phyloP scores from a whole-genome alignment of 2,797 vertebrate species.

The Knipowitschia caucasica region DNA sequence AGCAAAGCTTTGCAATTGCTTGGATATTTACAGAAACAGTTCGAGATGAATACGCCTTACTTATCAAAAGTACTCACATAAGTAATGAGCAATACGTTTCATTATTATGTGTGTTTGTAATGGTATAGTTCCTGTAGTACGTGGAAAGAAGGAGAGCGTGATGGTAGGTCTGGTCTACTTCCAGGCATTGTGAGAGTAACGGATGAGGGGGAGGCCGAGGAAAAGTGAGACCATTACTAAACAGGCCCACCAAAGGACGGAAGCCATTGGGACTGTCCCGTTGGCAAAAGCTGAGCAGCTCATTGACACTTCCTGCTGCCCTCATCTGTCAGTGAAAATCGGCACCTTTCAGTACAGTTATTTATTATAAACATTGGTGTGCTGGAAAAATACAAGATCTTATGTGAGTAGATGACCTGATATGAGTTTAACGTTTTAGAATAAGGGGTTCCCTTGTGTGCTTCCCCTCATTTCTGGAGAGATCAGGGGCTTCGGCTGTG shows the following conservation, averaged over 20 bases:
- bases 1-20: too few relatives aligned
- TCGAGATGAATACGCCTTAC: too few relatives aligned
- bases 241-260: conserved; percentile 76
- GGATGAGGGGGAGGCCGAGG: conserved; percentile 75
- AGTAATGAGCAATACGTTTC: too few relatives aligned
- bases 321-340: conserved; percentile 34
- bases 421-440: not conserved
- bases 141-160: conserved; percentile 70
- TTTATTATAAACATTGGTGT: conserved; percentile 12
- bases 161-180: conserved; percentile 79
- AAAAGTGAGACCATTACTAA: conserved; percentile 84
- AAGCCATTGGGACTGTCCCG: conserved; percentile 72
- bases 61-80: too few relatives aligned
- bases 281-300: conserved; percentile 56
- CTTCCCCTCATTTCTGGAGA: conserved; percentile 56
- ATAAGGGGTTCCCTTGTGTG: conserved; percentile 36
- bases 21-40: too few relatives aligned
- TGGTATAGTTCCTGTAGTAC: conserved; percentile 71
- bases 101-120: conserved; percentile 56
- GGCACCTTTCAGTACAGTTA: conserved; percentile 20
- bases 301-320: conserved; percentile 48
- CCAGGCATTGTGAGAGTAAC: conserved; percentile 82
- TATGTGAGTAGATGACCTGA: not conserved
- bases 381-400: not conserved
- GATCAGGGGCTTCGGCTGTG: conserved; percentile 25